These are phyloP conservation scores for Calonectris borealis DNA, from an alignment of 2,113 vertebrate species.

Conservation along the genomic window DNA sequence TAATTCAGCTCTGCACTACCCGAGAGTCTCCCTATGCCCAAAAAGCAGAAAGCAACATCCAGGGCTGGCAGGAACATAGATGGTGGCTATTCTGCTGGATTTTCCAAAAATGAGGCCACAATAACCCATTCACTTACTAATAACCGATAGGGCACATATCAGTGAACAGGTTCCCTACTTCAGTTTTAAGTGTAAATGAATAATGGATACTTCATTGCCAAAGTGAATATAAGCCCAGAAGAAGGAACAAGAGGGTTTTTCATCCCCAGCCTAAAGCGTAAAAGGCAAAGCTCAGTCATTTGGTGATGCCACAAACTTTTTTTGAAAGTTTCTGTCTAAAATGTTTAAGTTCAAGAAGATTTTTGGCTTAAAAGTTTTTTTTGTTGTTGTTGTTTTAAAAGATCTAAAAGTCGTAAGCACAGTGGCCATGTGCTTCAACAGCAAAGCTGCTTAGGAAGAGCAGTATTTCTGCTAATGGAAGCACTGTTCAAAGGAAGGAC, in stretches of 20 bases:
- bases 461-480: constrained; percentile 56
- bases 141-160: background rate
- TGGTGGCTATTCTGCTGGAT: background rate
- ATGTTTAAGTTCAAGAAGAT: constrained; percentile 31
- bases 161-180: background rate
- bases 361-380: constrained; percentile 15
- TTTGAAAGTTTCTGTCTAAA: constrained; percentile 21
- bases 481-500: constrained; percentile 48
- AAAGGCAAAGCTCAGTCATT: background rate
- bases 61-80: background rate
- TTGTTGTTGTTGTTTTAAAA: background rate
- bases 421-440: background rate
- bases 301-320: background rate
- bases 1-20: background rate
- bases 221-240: background rate
- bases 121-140: background rate
- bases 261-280: background rate
- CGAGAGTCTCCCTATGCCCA: background rate
- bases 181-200: background rate
- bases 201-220: background rate
- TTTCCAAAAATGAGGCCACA: background rate
- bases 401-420: constrained; percentile 9
- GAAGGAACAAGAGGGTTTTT: background rate
- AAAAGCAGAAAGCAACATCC: background rate
- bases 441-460: constrained; percentile 16